phyloP scores from a whole-genome alignment of 2,888 invertebrate species.

The Caenorhabditis doughertyi region DNA sequence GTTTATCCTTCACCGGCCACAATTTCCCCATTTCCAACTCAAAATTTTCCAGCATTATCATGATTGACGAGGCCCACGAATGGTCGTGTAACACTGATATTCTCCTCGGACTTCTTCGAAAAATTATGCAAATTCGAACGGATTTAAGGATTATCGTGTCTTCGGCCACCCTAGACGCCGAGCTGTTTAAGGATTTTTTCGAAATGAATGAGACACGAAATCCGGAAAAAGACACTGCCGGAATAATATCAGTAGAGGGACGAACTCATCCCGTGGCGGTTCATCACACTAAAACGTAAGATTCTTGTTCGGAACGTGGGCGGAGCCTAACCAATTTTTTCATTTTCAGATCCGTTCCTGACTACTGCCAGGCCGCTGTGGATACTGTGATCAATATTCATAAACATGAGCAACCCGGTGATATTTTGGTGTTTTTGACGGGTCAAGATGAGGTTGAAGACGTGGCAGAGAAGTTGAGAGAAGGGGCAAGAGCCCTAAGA shows the following conservation, averaged over 20 bases:
- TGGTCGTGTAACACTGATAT: conserved; percentile 94
- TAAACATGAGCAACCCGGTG: conserved; percentile 86
- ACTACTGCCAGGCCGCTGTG: conserved; percentile 85
- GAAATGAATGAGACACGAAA: conserved; percentile 82
- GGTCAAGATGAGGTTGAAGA: conserved; percentile 83
- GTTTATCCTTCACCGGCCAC: too few relatives aligned
- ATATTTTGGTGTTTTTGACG: conserved; percentile 90
- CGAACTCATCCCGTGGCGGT: conserved; percentile 92
- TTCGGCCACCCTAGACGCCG: conserved; percentile 96
- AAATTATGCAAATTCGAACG: conserved; percentile 84
- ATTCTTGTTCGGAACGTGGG: too few relatives aligned
- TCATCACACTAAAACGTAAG: conserved; percentile 87
- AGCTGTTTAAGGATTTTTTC: conserved; percentile 85
- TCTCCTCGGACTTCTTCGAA: conserved; percentile 93
- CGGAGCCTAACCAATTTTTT: too few relatives aligned
- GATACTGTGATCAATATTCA: conserved; percentile 94
- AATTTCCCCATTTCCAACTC: too few relatives aligned
- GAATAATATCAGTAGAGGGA: conserved; percentile 92
- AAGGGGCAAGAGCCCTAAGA: conserved; percentile 68
- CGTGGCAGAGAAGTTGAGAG: conserved; percentile 76
- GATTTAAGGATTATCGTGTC: conserved; percentile 87
- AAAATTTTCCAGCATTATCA: conserved; percentile 76
- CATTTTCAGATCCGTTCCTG: conserved; percentile 77
- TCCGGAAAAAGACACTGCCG: conserved; percentile 87
- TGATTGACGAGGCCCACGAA: conserved; percentile 89